Percentiles rank a stretch among this genome's conserved stretches.
phyloP scores from a whole-genome alignment of 1,140 invertebrate species.

The Drosophila nigrodunni region DNA sequence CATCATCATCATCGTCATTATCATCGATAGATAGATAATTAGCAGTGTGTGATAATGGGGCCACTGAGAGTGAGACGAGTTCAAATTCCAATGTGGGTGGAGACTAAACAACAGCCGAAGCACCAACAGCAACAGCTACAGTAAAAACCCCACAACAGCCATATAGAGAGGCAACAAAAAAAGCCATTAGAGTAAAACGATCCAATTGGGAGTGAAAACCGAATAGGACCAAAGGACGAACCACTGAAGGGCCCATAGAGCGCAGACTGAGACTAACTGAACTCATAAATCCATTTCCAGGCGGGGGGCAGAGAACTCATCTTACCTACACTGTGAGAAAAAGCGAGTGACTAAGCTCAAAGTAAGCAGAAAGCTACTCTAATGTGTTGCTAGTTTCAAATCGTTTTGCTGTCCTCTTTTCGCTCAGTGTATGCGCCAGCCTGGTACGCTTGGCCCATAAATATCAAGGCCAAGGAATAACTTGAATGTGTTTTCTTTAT shows the following conservation, averaged over 20 bases:
- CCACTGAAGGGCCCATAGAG: background rate
- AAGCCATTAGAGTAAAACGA: constrained; percentile 38
- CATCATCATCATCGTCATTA: constrained; percentile 62
- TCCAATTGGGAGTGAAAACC: constrained; percentile 2
- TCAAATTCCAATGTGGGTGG: constrained; percentile 76
- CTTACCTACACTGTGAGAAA: constrained; percentile 16
- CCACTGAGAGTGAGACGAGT: constrained; percentile 56
- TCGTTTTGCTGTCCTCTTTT: too few species aligned
- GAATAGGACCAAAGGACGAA: background rate
- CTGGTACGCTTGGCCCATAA: constrained; percentile 67
- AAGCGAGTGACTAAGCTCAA: too few species aligned
- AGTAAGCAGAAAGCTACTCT: too few species aligned
- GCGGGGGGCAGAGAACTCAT: constrained; percentile 26
- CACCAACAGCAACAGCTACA: constrained; percentile 9
- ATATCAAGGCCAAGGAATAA: constrained; percentile 76
- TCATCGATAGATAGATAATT: constrained; percentile 77
- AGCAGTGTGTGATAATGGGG: constrained; percentile 74
- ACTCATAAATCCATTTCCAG: constrained; percentile 43
- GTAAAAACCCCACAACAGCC: constrained; percentile 1
- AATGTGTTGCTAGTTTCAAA: too few species aligned
- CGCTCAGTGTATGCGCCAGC: constrained; percentile 50
- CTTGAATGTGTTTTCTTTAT: constrained; percentile 69
- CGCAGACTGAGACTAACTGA: background rate
- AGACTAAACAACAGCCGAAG: constrained; percentile 16
- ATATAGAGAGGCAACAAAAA: constrained; percentile 13